Evolutionary conservation across 2,113 vertebrate genomes (phyloP).

Genomic region (Pteruthius melanotis): DNA sequence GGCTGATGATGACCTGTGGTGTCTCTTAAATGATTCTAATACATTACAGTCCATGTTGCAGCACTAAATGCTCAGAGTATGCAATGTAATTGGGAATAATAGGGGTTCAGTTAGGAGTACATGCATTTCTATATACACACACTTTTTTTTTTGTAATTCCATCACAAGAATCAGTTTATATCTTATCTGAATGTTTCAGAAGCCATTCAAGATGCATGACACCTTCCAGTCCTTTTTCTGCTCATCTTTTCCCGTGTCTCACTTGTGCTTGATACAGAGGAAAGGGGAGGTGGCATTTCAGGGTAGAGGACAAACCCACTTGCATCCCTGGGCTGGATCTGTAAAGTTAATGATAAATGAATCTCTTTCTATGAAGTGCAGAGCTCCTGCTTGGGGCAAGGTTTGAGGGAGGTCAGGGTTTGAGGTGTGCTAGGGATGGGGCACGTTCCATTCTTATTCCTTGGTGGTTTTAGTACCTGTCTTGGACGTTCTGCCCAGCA

Average conservation of each 20-base stretch:
- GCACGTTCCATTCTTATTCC: not conserved
- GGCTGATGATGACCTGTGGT: not conserved
- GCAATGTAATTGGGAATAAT: not conserved
- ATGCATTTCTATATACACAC: not conserved
- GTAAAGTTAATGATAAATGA: not conserved
- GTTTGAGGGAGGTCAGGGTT: not conserved
- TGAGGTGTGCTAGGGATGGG: not conserved
- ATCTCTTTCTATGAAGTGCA: rapidly evolving
- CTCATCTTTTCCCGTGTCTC: not conserved
- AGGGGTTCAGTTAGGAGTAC: not conserved
- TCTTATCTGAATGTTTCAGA: not conserved
- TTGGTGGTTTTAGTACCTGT: not conserved
- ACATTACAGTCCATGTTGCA: not conserved
- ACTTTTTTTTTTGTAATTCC: not conserved
- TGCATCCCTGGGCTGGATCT: not conserved
- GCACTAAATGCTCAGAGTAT: not conserved
- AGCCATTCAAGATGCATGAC: not conserved
- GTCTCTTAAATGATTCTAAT: not conserved
- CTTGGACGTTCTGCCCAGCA: not conserved
- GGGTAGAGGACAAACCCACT: not conserved
- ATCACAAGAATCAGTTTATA: not conserved
- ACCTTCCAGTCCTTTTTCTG: not conserved
- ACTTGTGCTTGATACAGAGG: not conserved
- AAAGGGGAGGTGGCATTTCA: rapidly evolving
- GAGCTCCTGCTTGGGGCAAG: not conserved